Evolutionary conservation across 2,888 invertebrate genomes (phyloP), one percentile per base, ranked within the genome.

Genomic region (Nezara viridula): DNA sequence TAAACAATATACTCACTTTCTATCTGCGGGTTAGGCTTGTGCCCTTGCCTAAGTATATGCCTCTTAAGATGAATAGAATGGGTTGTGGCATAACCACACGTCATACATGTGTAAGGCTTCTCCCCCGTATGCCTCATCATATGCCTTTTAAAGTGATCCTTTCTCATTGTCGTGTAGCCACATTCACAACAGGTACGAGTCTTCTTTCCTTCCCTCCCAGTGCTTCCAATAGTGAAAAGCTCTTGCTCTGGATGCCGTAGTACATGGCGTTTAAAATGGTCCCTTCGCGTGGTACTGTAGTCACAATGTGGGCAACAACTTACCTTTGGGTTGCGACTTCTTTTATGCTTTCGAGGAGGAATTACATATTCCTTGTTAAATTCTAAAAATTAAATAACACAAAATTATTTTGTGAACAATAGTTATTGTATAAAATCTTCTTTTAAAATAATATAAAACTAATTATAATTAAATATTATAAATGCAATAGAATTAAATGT

Each of bases 101-200:
- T 86, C 52, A 55, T 16, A 32, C 88, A 88, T 1, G 88, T 47
- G 49, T 88, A 88, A 9, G 88, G 88, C 24, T 66, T 88, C 21
- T 88, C 88, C n/a, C 88, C 88, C 2, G 88, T 88, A 49, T 88
- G 88, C 27, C 88, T 60, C 88, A 88, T 73, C 73, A 88, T 73
- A 49, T 88, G 88, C 24, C 88, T 24, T 14, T 88, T 73, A 27
- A 88, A 88, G 49, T 88, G 88, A 24, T 88, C 88, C 55, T 44
- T 47, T 19, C 88, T 52, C 88, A 88, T 66, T 4, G 88, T 88
- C 7, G 66, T 88, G n/a, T 88, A 88, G 19, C 88, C 88, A 32
- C 88, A 88, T 24, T 55, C 66, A 10, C 60, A 60, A 47, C 88
- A 88, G 7, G 88, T 47, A 19, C 88, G 37, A n/a, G 66, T 3